Base-by-base conservation (phyloP, 2,113 vertebrate genomes). In the Pyrgilauda ruficollis region DNA sequence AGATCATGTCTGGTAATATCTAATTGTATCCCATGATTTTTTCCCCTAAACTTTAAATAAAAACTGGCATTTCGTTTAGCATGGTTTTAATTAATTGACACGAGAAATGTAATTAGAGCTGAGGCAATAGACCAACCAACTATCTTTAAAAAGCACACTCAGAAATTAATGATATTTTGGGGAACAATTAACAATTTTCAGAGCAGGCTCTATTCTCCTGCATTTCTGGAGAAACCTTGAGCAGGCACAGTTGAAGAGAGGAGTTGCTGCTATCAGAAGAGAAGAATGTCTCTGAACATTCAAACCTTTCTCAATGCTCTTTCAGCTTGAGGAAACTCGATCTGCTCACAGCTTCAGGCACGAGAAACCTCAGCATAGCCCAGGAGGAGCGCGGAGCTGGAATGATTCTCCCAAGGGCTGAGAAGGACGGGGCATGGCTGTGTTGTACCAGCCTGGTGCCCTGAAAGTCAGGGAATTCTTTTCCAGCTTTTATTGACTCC, bases 71-170 rank as follows among this genome's bases (percentile, higher is more conserved):
- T 97, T 97, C 96, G 91, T 95, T 97, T 94, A 95, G 94, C 95
- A 95, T 80, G 52, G 77, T 83, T 96, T 96, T 98, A 97, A 97
- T 97, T 97, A 98, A 98, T 97, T 95, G 95, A 95, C 89, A 89
- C 90, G 86, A 94, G 92, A 91, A 64, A 94, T 66, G 68, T 96
- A 97, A 96, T 96, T 96, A 84, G 77, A 96, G 46, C 53, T 85
- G 82, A 90, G 76, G 90, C 95, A 89, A 84, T 17, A 30, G 91
- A 93, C 31, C 22, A 83, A 93, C 31, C 22, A 83, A 43, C 46
- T 76, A 44, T 93, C 90, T 94, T 55, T 50, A 67, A 79, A 95
- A 64, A 84, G 84, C 82, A 50, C 49, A 2, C 21, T 39, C 53
- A 46, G 79, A 64, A 88, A 89, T 53, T 41, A 70, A 76, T 86